Evolutionary conservation across 2,888 invertebrate genomes (phyloP), one percentile per base, ranked within the genome.

Genomic region (Drosophila tripunctata): DNA sequence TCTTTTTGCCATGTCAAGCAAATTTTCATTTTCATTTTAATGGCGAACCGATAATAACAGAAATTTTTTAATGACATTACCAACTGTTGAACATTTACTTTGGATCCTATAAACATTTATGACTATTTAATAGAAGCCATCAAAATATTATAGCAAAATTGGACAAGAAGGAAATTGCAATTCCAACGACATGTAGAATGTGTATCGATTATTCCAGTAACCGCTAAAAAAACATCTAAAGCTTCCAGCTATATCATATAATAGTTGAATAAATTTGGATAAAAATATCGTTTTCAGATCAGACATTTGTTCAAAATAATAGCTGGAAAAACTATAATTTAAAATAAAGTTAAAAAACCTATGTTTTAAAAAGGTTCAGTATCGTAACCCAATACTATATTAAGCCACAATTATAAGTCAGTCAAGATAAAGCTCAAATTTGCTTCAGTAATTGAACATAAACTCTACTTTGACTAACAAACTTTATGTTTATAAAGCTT

Each of bases 131-230:
- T 78, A 65, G 43, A 41, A 27, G 54, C 38, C 47, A 81, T 78
- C 63, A 81, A 81, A 81, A 78, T 60, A 82, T 78, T 66, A 41
- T 15, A 66, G 19, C 31, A 6, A 12, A 67, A 44, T 48, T 19
- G 24, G 1, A 33, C 33, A 44, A 40, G 31, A 24, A n/a, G 19
- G 8, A 63, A 63, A 14, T 27, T 33, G 38, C 38, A 64, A 38
- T 24, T 3, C n/a, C 12, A 27, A 8, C 35, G 15, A 14, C 35
- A 8, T 8, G 17, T 17, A 17, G 50, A 50, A 50, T 50, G 5
- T 50, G 36, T 35, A 36, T 6, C 48, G 35, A 48, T 36, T 48
- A 48, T 7, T 35, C 17, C 35, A 48, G 36, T 48, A 7, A 24
- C 22, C 35, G 35, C n/a, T 7, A 17, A 36, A 12, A 14, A 48